A percentile compares a stretch with the other conserved stretches of the same genome.
phyloP scores from a whole-genome alignment of 2,113 vertebrate genomes.

The Hemibagrus wyckioides region DNA sequence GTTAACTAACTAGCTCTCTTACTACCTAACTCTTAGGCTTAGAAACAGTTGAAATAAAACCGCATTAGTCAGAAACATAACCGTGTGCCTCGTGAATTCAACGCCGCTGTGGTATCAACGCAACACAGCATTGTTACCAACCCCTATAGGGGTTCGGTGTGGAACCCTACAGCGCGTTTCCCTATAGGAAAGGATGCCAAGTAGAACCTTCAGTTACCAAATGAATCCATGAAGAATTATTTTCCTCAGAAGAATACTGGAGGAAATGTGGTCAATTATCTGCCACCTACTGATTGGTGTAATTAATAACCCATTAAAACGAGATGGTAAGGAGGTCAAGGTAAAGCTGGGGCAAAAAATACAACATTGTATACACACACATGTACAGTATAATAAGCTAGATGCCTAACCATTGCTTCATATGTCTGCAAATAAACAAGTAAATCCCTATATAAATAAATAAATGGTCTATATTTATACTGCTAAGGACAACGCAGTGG shows the following conservation, averaged over 20 bases:
- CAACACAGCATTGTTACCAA: not conserved
- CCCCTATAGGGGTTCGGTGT: not conserved
- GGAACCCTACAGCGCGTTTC: not conserved
- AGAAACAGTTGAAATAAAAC: not conserved
- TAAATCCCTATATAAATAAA: not conserved
- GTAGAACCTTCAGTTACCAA: not conserved
- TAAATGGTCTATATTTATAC: not conserved
- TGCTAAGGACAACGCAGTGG: not conserved
- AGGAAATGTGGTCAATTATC: not conserved
- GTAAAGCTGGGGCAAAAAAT: not conserved
- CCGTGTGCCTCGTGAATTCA: not conserved
- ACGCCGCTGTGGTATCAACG: not conserved
- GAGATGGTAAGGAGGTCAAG: not conserved
- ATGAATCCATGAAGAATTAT: not conserved
- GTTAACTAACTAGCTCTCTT: not conserved
- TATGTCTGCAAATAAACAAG: not conserved
- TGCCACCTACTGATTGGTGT: not conserved
- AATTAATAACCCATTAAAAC: slow-evolving; percentile 3
- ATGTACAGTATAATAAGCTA: not conserved
- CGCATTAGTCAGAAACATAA: not conserved
- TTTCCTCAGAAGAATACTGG: not conserved
- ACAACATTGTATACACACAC: not conserved
- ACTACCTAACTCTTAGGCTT: not conserved
- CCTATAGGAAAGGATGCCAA: not conserved
- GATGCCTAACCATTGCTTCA: not conserved